Conservation (phyloP, 2,797 vertebrate genomes). For the Pantherophis vulpinus region DNA sequence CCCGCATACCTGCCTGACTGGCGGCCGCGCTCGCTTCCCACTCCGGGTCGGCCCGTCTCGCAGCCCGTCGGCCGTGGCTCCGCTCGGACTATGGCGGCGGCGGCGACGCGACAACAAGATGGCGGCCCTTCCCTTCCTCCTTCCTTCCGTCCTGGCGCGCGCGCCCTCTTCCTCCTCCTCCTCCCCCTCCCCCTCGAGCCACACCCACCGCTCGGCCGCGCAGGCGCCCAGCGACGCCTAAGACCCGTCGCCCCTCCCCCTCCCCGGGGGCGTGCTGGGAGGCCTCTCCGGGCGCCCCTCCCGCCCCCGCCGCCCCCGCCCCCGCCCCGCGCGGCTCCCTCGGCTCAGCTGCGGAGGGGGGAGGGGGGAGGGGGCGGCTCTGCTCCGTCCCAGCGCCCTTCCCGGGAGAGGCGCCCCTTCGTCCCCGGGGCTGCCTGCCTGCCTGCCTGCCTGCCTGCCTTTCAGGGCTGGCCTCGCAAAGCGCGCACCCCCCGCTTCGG, state of each 20-base stretch:
- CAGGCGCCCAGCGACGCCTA: neutral
- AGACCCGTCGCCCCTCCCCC: rapidly evolving
- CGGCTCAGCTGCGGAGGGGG: neutral
- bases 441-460: too few species aligned
- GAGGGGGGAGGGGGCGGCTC: too few species aligned
- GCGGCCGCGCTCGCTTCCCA: neutral
- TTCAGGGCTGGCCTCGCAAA: neutral
- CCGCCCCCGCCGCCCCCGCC: neutral
- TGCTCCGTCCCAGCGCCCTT: neutral
- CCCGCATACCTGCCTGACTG: neutral
- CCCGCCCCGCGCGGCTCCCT: neutral
- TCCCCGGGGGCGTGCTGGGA: neutral
- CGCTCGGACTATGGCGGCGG: constrained; percentile 19
- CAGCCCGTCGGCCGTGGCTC: neutral
- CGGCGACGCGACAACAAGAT: constrained; percentile 39
- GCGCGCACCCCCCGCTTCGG: neutral
- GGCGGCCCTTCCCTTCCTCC: constrained; percentile 9
- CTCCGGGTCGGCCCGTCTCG: neutral
- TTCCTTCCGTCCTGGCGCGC: neutral
- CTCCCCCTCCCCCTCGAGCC: neutral
- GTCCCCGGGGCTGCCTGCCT: too few species aligned
- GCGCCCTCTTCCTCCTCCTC: neutral
- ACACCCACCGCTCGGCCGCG: neutral
- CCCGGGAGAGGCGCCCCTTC: too few species aligned
- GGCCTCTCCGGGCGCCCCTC: neutral